Evolutionary conservation across 2,797 vertebrate genomes (phyloP).

Genomic region (Pyrrhura leucotis): DNA sequence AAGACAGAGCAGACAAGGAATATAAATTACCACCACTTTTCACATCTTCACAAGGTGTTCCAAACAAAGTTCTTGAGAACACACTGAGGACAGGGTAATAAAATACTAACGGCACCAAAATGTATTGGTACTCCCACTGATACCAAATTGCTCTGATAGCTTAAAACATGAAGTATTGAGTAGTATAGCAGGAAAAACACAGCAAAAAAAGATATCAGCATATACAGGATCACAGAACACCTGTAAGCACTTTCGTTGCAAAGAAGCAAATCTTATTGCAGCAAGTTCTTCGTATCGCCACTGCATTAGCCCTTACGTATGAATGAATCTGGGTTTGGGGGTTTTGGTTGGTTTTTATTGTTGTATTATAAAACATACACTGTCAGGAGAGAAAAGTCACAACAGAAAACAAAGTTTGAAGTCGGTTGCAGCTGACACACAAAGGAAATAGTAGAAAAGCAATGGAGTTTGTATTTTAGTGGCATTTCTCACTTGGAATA

Average conservation of each 20-base stretch:
- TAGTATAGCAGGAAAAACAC: background rate
- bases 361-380: background rate
- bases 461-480: background rate
- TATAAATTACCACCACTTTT: background rate
- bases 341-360: background rate
- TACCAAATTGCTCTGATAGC: background rate
- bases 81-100: background rate
- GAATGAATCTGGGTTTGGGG: background rate
- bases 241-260: background rate
- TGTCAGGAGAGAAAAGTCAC: background rate
- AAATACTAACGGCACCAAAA: background rate
- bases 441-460: background rate
- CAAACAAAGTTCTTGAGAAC: background rate
- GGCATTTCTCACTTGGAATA: background rate
- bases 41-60: background rate
- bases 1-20: background rate
- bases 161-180: background rate
- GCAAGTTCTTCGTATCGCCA: background rate
- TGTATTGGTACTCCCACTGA: rapidly evolving
- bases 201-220: background rate
- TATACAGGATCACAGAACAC: background rate
- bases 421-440: background rate
- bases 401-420: background rate
- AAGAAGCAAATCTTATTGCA: background rate
- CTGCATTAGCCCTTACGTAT: background rate